Percentiles rank a stretch among this genome's conserved stretches.
phyloP scores from a whole-genome alignment of 2,888 invertebrate species.

The Darwinula stevensoni region DNA sequence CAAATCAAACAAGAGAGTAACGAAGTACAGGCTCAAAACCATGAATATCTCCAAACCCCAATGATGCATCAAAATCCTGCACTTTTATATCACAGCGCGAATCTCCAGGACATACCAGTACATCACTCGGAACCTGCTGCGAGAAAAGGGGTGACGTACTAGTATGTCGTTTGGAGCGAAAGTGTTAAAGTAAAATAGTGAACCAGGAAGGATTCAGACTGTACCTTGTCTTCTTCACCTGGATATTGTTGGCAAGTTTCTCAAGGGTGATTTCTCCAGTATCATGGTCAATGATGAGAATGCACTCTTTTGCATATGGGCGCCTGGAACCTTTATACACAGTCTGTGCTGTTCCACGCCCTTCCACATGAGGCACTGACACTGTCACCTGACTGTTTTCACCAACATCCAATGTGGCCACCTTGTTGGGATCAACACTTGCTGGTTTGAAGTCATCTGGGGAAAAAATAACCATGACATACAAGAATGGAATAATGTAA shows the following conservation, averaged over 20 bases:
- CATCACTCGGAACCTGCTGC: too few species aligned
- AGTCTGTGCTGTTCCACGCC: constrained; percentile 63
- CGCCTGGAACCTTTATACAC: constrained; percentile 82
- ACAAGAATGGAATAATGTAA: too few species aligned
- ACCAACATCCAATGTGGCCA: constrained; percentile 66
- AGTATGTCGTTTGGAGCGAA: too few species aligned
- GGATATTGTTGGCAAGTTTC: constrained; percentile 63
- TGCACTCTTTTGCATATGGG: constrained; percentile 76
- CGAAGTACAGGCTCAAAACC: too few species aligned
- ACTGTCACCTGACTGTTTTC: constrained; percentile 50
- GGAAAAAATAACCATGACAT: constrained; percentile 15
- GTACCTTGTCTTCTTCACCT: constrained; percentile 71
- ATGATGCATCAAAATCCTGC: too few species aligned
- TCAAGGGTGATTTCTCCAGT: constrained; percentile 83
- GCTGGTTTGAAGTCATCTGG: constrained; percentile 95
- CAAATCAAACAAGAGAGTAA: too few species aligned
- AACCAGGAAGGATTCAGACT: too few species aligned
- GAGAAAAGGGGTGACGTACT: too few species aligned
- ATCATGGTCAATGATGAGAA: constrained; percentile 64
- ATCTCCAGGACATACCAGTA: too few species aligned
- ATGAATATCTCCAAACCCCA: too few species aligned
- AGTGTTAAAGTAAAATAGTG: too few species aligned
- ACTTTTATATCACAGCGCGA: too few species aligned
- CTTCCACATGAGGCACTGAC: constrained; percentile 78
- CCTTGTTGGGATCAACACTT: constrained; percentile 75